phyloP scores from a whole-genome alignment of 2,888 invertebrate genomes.

The Tortricodes alternella region DNA sequence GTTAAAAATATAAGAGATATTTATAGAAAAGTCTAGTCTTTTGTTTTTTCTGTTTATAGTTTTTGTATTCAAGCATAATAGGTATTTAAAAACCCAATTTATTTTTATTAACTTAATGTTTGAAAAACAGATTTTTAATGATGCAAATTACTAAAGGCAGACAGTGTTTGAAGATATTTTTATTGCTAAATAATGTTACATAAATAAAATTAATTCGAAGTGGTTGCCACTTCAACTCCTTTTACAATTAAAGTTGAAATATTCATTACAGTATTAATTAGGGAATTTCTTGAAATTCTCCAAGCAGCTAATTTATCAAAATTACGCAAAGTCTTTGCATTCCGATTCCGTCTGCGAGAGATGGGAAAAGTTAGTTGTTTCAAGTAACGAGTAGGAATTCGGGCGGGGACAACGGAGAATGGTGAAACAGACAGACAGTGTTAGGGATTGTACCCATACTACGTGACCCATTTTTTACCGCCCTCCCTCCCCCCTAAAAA shows the following conservation, averaged over 20 bases:
- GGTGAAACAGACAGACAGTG: neutral
- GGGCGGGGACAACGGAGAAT: neutral
- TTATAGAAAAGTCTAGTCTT: neutral
- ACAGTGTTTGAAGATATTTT: no score
- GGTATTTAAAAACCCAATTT: no score
- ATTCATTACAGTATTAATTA: neutral
- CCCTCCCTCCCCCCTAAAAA: no score
- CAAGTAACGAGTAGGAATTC: neutral
- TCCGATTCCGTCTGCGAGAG: constrained; percentile 1
- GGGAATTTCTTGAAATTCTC: neutral
- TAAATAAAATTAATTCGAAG: no score
- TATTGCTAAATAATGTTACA: no score
- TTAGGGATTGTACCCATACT: no score
- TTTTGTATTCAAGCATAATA: no score
- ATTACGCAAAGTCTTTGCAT: constrained; percentile 9
- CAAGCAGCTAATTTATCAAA: constrained; percentile 1
- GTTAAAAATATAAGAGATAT: neutral
- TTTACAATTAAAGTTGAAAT: neutral
- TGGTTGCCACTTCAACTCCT: neutral
- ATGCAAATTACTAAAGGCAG: no score
- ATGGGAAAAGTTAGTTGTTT: constrained; percentile 8
- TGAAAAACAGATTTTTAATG: no score
- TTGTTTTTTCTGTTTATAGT: neutral
- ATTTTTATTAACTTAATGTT: no score
- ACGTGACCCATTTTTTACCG: no score